Percentiles rank a stretch among this genome's conserved stretches.
phyloP scores from a whole-genome alignment of 1,140 invertebrate genomes.

The Stenopsyche tienmushanensis region DNA sequence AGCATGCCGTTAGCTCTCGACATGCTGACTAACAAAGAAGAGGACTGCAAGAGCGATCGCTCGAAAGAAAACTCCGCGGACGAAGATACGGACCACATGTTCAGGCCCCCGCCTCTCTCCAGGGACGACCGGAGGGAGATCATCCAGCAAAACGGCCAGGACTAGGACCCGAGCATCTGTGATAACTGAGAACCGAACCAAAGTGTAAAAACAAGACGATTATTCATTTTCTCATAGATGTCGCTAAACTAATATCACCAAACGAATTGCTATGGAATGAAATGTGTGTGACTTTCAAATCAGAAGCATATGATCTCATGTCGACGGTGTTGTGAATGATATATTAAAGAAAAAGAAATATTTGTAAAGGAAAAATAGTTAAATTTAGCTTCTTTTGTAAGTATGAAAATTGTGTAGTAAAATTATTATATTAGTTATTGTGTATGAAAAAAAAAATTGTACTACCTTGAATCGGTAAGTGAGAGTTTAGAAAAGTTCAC shows the following conservation, averaged over 20 bases:
- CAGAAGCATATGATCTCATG: slow-evolving; percentile 36
- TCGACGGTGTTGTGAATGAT: slow-evolving; percentile 35
- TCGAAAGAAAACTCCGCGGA: slow-evolving; percentile 66
- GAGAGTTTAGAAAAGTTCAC: neutral
- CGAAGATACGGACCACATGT: slow-evolving; percentile 59
- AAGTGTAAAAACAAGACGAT: slow-evolving; percentile 18
- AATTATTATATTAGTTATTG: slow-evolving; percentile 25
- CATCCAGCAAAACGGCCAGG: slow-evolving; percentile 67
- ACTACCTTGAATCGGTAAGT: neutral
- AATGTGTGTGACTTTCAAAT: slow-evolving; percentile 1
- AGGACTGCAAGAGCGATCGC: slow-evolving; percentile 65
- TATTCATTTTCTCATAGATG: slow-evolving; percentile 15
- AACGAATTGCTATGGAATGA: neutral
- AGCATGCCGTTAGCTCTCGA: slow-evolving; percentile 56
- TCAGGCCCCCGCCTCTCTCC: slow-evolving; percentile 54
- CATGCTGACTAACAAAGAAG: slow-evolving; percentile 58
- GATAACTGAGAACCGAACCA: slow-evolving; percentile 37
- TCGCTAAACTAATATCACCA: slow-evolving; percentile 6
- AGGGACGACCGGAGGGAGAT: slow-evolving; percentile 59
- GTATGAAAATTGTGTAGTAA: slow-evolving; percentile 36
- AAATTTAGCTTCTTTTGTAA: slow-evolving; percentile 40
- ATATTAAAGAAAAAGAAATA: neutral
- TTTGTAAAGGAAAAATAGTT: slow-evolving; percentile 33
- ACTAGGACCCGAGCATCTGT: slow-evolving; percentile 48
- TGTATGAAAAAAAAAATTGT: slow-evolving; percentile 2